phyloP scores from a whole-genome alignment of 1,140 invertebrate species.

The Meloidogyne exigua region DNA sequence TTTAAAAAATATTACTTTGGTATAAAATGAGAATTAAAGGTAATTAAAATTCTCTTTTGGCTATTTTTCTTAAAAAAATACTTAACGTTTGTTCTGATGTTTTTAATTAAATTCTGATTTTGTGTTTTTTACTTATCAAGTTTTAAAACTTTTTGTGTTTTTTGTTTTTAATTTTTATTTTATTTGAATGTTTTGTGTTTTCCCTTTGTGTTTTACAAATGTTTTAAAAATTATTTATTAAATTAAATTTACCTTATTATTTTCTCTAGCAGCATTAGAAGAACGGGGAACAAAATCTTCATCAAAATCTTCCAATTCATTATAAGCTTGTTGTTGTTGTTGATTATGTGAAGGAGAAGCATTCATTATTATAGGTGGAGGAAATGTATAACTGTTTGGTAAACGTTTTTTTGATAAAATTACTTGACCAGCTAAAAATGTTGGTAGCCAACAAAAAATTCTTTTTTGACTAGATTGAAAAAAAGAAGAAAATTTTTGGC shows the following conservation, averaged over 20 bases:
- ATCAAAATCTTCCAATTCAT: slow-evolving; percentile 34
- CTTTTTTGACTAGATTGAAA: slow-evolving; percentile 5
- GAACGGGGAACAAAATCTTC: slow-evolving; percentile 38
- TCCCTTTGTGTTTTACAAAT: too few relatives aligned
- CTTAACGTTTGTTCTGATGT: too few relatives aligned
- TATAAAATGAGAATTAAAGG: background rate
- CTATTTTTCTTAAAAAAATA: too few relatives aligned
- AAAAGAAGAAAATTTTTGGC: slow-evolving; percentile 5
- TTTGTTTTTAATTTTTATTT: too few relatives aligned
- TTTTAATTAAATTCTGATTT: too few relatives aligned
- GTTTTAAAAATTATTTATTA: background rate
- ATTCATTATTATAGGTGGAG: slow-evolving; percentile 24
- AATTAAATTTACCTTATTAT: slow-evolving; percentile 10
- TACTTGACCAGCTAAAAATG: background rate
- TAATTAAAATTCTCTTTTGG: too few relatives aligned
- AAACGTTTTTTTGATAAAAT: slow-evolving; percentile 4
- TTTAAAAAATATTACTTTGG: background rate
- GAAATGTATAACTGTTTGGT: slow-evolving; percentile 24
- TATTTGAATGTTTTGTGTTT: too few relatives aligned
- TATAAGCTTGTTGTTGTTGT: slow-evolving; percentile 20
- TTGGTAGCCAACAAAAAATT: background rate
- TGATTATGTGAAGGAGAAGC: slow-evolving; percentile 15
- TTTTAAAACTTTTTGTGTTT: too few relatives aligned
- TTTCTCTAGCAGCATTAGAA: background rate
- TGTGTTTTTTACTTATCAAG: too few relatives aligned